These are phyloP conservation scores for Hypsopygia costalis DNA, from an alignment of 2,888 invertebrate species.

Conservation along the genomic window DNA sequence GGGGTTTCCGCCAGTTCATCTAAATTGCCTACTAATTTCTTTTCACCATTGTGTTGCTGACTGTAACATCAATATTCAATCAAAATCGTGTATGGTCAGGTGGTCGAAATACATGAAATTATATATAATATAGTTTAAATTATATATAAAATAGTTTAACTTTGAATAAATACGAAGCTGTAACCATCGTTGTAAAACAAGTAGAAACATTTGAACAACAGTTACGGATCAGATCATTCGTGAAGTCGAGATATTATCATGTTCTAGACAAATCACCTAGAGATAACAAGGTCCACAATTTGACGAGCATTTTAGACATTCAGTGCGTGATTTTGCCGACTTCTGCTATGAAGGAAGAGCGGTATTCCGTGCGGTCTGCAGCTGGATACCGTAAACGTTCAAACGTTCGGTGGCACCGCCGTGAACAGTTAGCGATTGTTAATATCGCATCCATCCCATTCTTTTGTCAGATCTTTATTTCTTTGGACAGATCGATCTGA, in stretches of 20 bases:
- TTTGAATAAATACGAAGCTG: too few relatives aligned
- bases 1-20: constrained; percentile 4
- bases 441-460: constrained; percentile 57
- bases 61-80: too few relatives aligned
- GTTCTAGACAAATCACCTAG: constrained; percentile 33
- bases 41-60: too few relatives aligned
- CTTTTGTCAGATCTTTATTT: constrained; percentile 65
- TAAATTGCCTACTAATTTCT: too few relatives aligned
- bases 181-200: too few relatives aligned
- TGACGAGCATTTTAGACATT: constrained; percentile 34
- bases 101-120: too few relatives aligned
- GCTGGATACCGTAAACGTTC: constrained; percentile 50
- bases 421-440: constrained; percentile 70
- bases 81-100: too few relatives aligned
- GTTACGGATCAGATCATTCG: constrained; percentile 28
- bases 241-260: constrained; percentile 42
- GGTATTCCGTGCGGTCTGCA: constrained; percentile 31
- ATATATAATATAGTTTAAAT: too few relatives aligned
- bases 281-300: constrained; percentile 49
- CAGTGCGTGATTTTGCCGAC: constrained; percentile 30
- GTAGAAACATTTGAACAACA: constrained; percentile 28
- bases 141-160: too few relatives aligned
- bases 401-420: constrained; percentile 36
- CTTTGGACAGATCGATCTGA: constrained; percentile 62
- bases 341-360: constrained; percentile 21